Base-by-base conservation (phyloP, 2,888 invertebrate genomes). In the Acleris cristana region DNA sequence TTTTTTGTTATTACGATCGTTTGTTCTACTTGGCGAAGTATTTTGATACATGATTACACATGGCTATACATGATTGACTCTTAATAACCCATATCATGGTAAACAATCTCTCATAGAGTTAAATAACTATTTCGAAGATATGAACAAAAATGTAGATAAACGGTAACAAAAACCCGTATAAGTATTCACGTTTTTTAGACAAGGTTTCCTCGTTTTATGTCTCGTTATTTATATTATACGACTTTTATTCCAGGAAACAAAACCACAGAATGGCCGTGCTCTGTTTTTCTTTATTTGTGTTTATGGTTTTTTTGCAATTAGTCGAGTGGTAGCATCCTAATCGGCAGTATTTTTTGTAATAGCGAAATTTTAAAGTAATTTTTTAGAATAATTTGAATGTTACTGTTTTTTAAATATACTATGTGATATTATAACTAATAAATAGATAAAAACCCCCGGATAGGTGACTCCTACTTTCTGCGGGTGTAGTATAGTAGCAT, bases 251-350 rank as follows among this genome's bases (percentile, higher is more conserved):
- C 3, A 4, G 55, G 40, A 19, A 21, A 48, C 21, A 49, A 19
- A 40, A 19, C 26, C 14, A n/a, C 26, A 64, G 34, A 54, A 34
- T 53, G 16, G 21, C 23, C 4, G 40, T 14, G 34, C 1, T 30
- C 48, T 34, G 21, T 30, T 54, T 59, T 54, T 53, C 18, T 34
- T 53, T 40, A 23, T 64, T 18, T 44, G n/a, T 48, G 58, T 26
- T 30, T 53, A 54, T 49, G 53, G 45, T 59, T 58, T 53, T 58
- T 59, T 59, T 40, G 45, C 23, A 60, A 65, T 65, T 54, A 60
- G 16, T 65, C 14, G 18, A 59, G 34, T 63, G 21, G 48, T 26
- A 34, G 23, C 44, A 4, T 19, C 14, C 6, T 6, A 14, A 6
- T 16, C 3, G 56, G 21, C 19, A 21, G 16, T 23, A 16, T 21